Conservation (phyloP, 2,113 vertebrate species). For the Nibea albiflora region DNA sequence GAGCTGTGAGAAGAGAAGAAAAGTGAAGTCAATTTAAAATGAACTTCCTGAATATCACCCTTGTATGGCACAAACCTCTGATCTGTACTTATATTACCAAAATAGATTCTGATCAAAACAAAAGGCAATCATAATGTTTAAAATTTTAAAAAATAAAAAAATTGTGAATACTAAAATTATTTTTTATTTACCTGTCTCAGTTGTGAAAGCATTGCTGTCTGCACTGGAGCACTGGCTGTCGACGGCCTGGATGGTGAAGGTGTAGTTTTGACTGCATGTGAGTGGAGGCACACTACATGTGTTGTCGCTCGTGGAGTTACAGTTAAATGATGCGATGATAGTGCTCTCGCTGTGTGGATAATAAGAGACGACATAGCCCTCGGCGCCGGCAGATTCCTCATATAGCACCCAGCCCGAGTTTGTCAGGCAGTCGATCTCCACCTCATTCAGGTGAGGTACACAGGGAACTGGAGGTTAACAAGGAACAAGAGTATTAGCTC, state of each 20-base stretch:
- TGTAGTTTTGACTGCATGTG: conserved; percentile 79
- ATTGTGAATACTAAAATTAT: no score
- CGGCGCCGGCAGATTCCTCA: conserved; percentile 60
- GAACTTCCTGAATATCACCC: background rate
- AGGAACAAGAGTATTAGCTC: background rate
- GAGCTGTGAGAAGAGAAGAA: conserved; percentile 70
- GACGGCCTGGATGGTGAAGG: conserved; percentile 72
- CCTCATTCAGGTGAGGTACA: conserved; percentile 64
- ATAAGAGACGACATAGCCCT: conserved; percentile 60
- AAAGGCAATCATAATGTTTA: background rate
- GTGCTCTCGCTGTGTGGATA: no score
- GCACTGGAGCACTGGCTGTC: conserved; percentile 76
- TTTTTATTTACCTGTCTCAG: conserved; percentile 74
- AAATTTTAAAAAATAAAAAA: no score
- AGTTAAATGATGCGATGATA: conserved; percentile 38
- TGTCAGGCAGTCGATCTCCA: conserved; percentile 82
- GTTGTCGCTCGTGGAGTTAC: conserved; percentile 56
- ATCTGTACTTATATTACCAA: background rate
- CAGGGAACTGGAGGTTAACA: conserved; percentile 78
- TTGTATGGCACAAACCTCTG: background rate
- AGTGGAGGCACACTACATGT: conserved; percentile 74
- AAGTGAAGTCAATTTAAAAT: background rate
- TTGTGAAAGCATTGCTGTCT: conserved; percentile 67
- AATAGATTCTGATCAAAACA: background rate
- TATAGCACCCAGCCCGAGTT: conserved; percentile 80